Evolutionary conservation across 2,113 vertebrate genomes (phyloP).

Genomic region (Neotragus pygmaeus): DNA sequence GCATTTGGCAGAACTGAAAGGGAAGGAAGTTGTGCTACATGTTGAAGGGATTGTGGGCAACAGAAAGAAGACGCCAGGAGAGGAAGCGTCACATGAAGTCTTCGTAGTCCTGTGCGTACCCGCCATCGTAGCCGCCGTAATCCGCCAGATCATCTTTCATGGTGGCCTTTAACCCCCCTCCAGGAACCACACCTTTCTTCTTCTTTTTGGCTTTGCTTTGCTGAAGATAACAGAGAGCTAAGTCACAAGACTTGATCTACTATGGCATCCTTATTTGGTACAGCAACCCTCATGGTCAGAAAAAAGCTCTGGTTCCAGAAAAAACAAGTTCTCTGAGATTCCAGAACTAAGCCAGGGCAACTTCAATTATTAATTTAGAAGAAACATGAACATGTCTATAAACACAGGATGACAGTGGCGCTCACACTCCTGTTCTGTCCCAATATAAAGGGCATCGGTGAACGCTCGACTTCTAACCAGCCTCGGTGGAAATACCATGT

Average conservation of each 20-base stretch:
- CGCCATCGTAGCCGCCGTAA: constrained; percentile 91
- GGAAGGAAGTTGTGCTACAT: constrained; percentile 90
- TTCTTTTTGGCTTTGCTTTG: constrained; percentile 99
- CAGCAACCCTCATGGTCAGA: neutral
- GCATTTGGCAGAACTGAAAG: constrained; percentile 93
- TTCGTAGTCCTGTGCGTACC: constrained; percentile 95
- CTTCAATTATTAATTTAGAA: neutral
- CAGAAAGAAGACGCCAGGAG: constrained; percentile 77
- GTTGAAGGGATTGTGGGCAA: constrained; percentile 85
- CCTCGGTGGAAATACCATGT: neutral
- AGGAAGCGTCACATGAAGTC: constrained; percentile 96
- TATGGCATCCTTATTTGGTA: neutral
- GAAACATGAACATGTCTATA: neutral
- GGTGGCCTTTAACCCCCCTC: constrained; percentile 95
- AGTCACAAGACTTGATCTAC: neutral
- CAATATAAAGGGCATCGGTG: neutral
- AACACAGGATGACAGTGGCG: neutral
- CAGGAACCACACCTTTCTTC: constrained; percentile 92
- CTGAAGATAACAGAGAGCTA: constrained; percentile 74
- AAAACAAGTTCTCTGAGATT: neutral
- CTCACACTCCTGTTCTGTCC: neutral
- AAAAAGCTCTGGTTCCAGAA: neutral
- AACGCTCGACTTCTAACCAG: neutral
- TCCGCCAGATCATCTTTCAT: constrained; percentile 94
- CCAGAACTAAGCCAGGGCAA: neutral